Base-by-base conservation (phyloP, 2,113 vertebrate genomes). In the Colaptes auratus region DNA sequence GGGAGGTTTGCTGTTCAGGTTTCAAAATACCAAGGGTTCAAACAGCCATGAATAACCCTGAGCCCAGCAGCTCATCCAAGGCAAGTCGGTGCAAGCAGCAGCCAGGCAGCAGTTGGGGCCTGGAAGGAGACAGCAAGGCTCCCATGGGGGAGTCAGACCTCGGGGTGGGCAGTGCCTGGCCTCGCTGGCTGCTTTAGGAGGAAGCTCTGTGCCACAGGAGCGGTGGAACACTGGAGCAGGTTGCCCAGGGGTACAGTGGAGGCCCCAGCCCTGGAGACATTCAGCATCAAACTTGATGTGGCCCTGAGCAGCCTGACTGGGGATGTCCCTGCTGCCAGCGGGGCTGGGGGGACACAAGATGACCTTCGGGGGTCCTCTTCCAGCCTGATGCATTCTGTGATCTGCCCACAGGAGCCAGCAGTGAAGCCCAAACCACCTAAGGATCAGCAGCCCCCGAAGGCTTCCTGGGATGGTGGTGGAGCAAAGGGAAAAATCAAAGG, bases 371-470 rank as follows among this genome's bases (percentile, higher is more conserved):
- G 28, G 28, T 56, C 55, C 55, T 17, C 28, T 56, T 31, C 28
- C 55, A 56, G 30, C 27, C 55, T 30, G 27, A 15, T 17, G 27
- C 15, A 31, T 28, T 56, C 55, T 56, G 28, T 17, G 55, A 30
- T 7, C 48, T 52, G 50, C 12, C 44, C 42, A 5, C 24, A 9
- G 67, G 27, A 20, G 13, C 3, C 21, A 2, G 11, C 70, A 1
- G 33, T 2, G 15, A 21, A 30, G 35, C 27, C 9, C 33, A 42
- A 52, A 8, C 3, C 42, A 0, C 13, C 2, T 8, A 4, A 13
- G 0, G 2, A 15, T 1, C 3, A 0, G 2, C 0, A 17, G 0
- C 44, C 52, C 59, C 1, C 0, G 59, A 12, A 58, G 44, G 33
- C 46, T 7, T 4, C 1, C 0, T 0, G 0, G 64, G 76, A 4